Evolutionary conservation across 2,888 invertebrate genomes (phyloP).

Genomic region (Aleiodes testaceus): DNA sequence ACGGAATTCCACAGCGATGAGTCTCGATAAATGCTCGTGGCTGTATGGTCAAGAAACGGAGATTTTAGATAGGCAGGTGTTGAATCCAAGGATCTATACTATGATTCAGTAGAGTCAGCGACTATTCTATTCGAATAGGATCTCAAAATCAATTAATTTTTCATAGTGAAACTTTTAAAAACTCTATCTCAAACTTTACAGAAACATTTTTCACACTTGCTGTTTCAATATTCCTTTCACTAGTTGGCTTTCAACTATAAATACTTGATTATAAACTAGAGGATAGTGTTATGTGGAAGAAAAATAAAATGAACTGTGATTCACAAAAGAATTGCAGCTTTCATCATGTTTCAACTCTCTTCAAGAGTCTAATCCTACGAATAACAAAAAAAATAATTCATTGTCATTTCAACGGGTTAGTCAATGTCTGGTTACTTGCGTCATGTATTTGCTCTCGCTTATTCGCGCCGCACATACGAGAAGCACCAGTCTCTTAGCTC

Average conservation of each 20-base stretch:
- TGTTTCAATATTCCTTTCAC: background rate
- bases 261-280: background rate
- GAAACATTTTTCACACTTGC: background rate
- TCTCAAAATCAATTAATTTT: background rate
- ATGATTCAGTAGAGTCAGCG: background rate
- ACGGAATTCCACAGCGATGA: conserved; percentile 53
- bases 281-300: background rate
- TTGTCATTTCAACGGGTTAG: conserved; percentile 6
- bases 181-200: background rate
- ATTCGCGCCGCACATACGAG: background rate
- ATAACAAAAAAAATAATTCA: background rate
- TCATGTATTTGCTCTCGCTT: conserved; percentile 29
- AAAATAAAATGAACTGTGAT: no score
- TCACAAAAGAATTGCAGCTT: no score
- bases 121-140: background rate
- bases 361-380: background rate
- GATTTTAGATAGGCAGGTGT: conserved; percentile 1
- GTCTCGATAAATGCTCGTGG: conserved; percentile 32
- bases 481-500: conserved; percentile 3
- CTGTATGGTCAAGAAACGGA: background rate
- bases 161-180: background rate
- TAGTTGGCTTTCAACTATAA: background rate
- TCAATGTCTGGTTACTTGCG: conserved; percentile 34
- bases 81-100: background rate
- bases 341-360: no score